Evolutionary conservation across 53 echinoderm and acorn worm species (phyloP).

Genomic region (Luidia sarsii): DNA sequence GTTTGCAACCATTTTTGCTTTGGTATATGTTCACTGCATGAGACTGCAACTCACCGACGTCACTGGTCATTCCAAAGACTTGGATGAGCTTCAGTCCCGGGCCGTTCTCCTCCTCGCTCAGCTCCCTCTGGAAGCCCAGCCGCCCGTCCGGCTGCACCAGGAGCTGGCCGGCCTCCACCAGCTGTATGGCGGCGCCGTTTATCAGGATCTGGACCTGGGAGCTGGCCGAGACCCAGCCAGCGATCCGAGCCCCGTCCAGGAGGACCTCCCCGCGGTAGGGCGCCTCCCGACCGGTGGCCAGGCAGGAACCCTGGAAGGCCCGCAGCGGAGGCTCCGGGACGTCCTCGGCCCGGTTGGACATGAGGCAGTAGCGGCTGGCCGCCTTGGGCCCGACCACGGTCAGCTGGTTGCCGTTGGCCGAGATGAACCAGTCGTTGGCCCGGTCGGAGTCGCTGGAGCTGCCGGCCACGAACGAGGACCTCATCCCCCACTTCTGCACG

Average conservation of each 20-base stretch:
- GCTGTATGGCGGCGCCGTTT: conserved; percentile 52
- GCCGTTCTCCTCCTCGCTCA: conserved; percentile 72
- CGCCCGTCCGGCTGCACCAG: conserved; percentile 79
- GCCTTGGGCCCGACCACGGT: conserved; percentile 66
- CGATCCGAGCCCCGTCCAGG: conserved; percentile 51
- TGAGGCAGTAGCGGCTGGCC: conserved; percentile 68
- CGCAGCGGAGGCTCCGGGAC: conserved; percentile 17
- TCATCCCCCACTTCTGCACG: conserved; percentile 42
- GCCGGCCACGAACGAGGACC: conserved; percentile 61
- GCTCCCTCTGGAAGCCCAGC: conserved; percentile 75
- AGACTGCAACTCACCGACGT: conserved; percentile 49
- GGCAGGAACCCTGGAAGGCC: conserved; percentile 50
- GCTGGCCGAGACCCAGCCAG: conserved; percentile 60
- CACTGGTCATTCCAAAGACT: conserved; percentile 63
- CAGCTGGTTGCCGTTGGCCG: conserved; percentile 24
- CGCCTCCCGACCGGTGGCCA: conserved; percentile 61
- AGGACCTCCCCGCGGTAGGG: conserved; percentile 53
- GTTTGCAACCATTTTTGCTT: not conserved
- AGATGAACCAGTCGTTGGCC: conserved; percentile 72
- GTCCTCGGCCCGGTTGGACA: conserved; percentile 75
- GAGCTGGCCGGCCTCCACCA: conserved; percentile 49
- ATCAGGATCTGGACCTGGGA: conserved; percentile 59
- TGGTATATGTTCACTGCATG: not conserved
- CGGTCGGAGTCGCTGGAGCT: conserved; percentile 48
- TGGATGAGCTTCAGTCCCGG: conserved; percentile 68